Evolutionary conservation across 2,113 vertebrate genomes (phyloP), one percentile per base, ranked within the genome.

Genomic region (Salvelinus fontinalis): DNA sequence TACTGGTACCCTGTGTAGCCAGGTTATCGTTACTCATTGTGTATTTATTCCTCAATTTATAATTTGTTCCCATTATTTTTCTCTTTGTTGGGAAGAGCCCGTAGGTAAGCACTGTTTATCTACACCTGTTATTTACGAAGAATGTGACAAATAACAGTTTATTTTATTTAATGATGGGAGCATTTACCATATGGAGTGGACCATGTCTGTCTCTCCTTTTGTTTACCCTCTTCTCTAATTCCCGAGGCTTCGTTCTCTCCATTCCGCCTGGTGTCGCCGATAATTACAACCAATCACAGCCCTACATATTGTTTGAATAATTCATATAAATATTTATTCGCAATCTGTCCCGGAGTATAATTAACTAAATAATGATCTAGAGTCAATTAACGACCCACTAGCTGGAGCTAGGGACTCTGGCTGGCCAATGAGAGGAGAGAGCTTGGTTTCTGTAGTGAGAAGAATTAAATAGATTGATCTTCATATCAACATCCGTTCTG

Each of bases 311-410:
- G 81, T 86, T 79, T 81, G 81, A 86, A 82, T 89, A 84, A 88
- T 89, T 83, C 80, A 86, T 87, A 90, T 89, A 78, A 87, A 88
- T 90, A 90, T 88, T 90, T 89, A 90, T 90, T 87, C 89, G 77
- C 75, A 83, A 76, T 85, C 86, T 86, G 88, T 87, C 79, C 74
- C 59, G 76, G 79, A 76, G 75, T 80, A 79, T 83, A 90, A 89
- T 90, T 90, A 89, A 79, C 85, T 83, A 91, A 90, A 87, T 85
- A 86, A 88, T 86, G 82, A 91, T 83, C 83, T 81, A 85, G 69
- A 84, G 75, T 88, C 85, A 88, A 80, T 83, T 84, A 82, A 74
- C 79, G 81, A 71, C 78, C 27, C 9, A 74, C 65, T 4, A 84
- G 75, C 75, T 73, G 64, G 13, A 59, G 66, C 44, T 59, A 69